Evolutionary conservation across 1,140 invertebrate genomes (phyloP).

Genomic region (Callitettix versicolor): DNA sequence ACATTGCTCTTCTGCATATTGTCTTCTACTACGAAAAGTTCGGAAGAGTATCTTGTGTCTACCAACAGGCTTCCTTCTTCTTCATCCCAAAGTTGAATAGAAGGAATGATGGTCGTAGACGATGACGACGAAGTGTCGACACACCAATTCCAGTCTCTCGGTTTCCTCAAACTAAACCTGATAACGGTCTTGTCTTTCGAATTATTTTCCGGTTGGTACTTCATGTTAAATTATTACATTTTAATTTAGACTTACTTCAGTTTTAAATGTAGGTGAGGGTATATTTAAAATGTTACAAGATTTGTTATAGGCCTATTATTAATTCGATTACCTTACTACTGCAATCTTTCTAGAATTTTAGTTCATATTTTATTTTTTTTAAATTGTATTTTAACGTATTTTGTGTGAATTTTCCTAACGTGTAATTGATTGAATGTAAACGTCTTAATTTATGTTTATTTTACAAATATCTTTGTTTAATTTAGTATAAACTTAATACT

Average conservation of each 20-base stretch:
- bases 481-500: too few species aligned
- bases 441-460: too few species aligned
- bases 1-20: too few species aligned
- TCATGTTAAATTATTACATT: background rate
- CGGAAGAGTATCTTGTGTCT: background rate
- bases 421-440: too few species aligned
- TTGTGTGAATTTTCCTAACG: too few species aligned
- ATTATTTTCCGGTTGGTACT: background rate
- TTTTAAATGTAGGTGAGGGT: background rate
- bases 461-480: too few species aligned
- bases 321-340: too few species aligned
- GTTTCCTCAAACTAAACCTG: slow-evolving; percentile 10
- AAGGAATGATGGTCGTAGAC: background rate
- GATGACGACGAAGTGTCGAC: slow-evolving; percentile 6
- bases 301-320: background rate
- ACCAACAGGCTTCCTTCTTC: background rate
- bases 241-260: too few species aligned
- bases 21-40: too few species aligned
- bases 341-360: too few species aligned
- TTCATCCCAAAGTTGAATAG: slow-evolving; percentile 4
- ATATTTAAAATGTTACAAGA: background rate
- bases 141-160: slow-evolving; percentile 2
- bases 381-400: too few species aligned
- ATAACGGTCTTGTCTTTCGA: background rate
- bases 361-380: too few species aligned